Base-by-base conservation (phyloP, 1,140 invertebrate genomes). In the Orchestia grillus region DNA sequence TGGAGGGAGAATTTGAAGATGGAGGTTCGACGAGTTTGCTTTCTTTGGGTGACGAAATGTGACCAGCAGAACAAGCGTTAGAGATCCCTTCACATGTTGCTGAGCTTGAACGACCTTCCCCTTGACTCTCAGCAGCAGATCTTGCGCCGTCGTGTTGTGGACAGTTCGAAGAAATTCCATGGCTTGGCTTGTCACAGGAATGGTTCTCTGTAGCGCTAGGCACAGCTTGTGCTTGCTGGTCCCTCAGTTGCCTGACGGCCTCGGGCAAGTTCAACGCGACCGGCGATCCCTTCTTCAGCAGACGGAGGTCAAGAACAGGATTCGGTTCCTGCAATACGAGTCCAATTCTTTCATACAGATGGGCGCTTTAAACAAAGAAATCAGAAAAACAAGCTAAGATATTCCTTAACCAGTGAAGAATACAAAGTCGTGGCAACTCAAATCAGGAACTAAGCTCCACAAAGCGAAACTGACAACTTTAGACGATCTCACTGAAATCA, bases 241-340 rank as follows among this genome's bases (percentile, higher is more conserved):
- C 92, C 44, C 92, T 44, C 36, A 94, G 92, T 40, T 23, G 92
- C 44, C 44, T 44, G 6, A 94, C 41, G 44, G 45, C 44, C 28
- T 94, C 92, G 0, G 92, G 92, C 19, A 94, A 45, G 43, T 94
- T 94, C 43, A 45, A 40, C 11, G 92, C 92, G 19, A 94, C 92
- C 43, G 92, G 92, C 40, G 92, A 94, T 8, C 92, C 92, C 36
- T 94, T 94, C 92, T 94, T 94, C 43, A 94, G 92, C 43, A 94
- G 40, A 11, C 44, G 41, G 44, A 94, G 44, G 44, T 94, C 92
- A 44, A 94, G 36, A 6, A 94, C 3, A 57, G 87, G 95, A 23
- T 77, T 88, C 1, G 95, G 95, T 19, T 95, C 62, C 87, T 77
- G 95, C 42, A 1, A 95, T 4, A n/a, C n/a, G n/a, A n/a, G n/a